Evolutionary conservation across 2,888 invertebrate genomes (phyloP).

Genomic region (Tetheella fluctuosa): DNA sequence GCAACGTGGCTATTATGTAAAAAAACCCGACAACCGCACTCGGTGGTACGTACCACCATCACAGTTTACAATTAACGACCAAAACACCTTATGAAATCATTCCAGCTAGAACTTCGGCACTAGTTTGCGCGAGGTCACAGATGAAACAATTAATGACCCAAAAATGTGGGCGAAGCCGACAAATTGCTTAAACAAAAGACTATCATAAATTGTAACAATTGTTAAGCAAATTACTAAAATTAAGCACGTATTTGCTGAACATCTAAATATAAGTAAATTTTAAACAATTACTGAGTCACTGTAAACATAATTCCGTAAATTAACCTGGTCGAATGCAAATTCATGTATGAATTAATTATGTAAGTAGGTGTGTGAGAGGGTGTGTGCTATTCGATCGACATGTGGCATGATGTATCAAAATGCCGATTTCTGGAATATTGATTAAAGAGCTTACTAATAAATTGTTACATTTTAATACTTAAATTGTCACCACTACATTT

Average conservation of each 20-base stretch:
- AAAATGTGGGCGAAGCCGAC: slow-evolving; percentile 33
- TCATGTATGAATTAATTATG: slow-evolving; percentile 15
- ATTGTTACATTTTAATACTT: background rate
- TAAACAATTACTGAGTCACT: slow-evolving; percentile 34
- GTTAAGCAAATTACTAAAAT: slow-evolving; percentile 14
- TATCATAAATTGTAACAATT: slow-evolving; percentile 35
- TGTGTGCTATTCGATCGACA: background rate
- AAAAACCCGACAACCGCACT: slow-evolving; percentile 32
- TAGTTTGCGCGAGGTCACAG: slow-evolving; percentile 36
- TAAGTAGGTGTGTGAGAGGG: background rate
- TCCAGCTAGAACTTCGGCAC: slow-evolving; percentile 27
- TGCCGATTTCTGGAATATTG: slow-evolving; percentile 16
- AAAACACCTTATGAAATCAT: slow-evolving; percentile 24
- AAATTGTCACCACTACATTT: slow-evolving; percentile 45
- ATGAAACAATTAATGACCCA: slow-evolving; percentile 50
- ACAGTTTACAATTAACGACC: slow-evolving; percentile 15
- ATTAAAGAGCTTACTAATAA: background rate
- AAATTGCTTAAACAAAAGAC: slow-evolving; percentile 36
- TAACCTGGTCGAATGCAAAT: slow-evolving; percentile 39
- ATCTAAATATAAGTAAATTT: slow-evolving; percentile 23
- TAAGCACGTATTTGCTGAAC: slow-evolving; percentile 12
- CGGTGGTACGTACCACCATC: slow-evolving; percentile 23
- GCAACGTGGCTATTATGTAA: slow-evolving; percentile 65
- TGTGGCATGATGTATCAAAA: slow-evolving; percentile 19
- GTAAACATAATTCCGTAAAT: slow-evolving; percentile 38